phyloP scores from a whole-genome alignment of 2,113 vertebrate species.

The Drymodes brunneopygia region DNA sequence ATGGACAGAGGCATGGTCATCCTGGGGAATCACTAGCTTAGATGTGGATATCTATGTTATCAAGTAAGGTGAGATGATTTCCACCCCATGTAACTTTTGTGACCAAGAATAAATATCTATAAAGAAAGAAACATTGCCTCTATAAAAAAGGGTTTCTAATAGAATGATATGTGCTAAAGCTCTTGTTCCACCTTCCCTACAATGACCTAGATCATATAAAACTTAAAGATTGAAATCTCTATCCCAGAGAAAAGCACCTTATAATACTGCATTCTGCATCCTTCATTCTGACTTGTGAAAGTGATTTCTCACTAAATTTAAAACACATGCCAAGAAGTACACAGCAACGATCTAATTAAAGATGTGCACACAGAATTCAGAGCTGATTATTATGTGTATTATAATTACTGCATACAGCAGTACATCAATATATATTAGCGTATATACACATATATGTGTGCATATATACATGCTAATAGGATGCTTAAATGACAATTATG shows the following conservation, averaged over 20 bases:
- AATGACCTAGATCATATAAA: background rate
- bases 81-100: background rate
- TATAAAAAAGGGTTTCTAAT: background rate
- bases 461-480: background rate
- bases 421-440: background rate
- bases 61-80: background rate
- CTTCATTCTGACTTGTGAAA: background rate
- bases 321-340: background rate
- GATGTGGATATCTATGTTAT: background rate
- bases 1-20: background rate
- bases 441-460: background rate
- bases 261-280: background rate
- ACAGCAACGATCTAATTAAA: background rate
- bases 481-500: background rate
- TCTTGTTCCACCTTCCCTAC: background rate
- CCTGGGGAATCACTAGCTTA: background rate
- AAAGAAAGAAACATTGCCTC: background rate
- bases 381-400: background rate
- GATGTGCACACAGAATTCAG: background rate
- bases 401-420: background rate
- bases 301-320: background rate
- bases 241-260: background rate
- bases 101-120: background rate
- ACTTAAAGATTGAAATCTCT: background rate
- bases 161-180: background rate